These are phyloP conservation scores for Arion vulgaris DNA, from an alignment of 1,140 invertebrate species.

Conservation along the genomic window DNA sequence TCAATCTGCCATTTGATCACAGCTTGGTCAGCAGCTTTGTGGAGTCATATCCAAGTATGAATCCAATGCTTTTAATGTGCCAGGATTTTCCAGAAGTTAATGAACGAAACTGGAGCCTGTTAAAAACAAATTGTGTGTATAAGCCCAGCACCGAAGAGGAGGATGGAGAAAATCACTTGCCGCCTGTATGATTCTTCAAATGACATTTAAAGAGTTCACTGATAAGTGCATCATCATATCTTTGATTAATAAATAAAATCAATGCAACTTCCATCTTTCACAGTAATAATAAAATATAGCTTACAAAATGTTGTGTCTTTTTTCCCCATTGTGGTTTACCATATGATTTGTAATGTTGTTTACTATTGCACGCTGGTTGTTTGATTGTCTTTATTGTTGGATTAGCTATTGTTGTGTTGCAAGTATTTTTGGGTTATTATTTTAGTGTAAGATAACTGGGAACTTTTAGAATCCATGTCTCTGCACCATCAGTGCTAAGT, in stretches of 20 bases:
- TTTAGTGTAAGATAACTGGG: too few species aligned
- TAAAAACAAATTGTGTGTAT: background rate
- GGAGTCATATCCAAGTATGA: conserved; percentile 47
- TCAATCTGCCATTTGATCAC: conserved; percentile 61
- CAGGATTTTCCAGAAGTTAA: conserved; percentile 3
- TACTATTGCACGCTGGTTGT: background rate
- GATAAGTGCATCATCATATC: background rate
- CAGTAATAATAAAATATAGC: background rate
- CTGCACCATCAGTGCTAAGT: too few species aligned
- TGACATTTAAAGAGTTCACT: background rate
- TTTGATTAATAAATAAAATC: background rate
- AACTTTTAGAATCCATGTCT: too few species aligned
- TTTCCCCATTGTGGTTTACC: background rate
- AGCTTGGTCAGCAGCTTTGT: conserved; percentile 63
- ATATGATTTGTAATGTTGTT: background rate
- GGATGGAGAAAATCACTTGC: conserved; percentile 8
- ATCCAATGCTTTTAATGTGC: conserved; percentile 4
- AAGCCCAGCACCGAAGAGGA: background rate
- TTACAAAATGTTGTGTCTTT: background rate
- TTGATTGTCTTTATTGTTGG: too few species aligned
- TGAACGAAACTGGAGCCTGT: conserved; percentile 27
- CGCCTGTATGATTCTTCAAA: background rate
- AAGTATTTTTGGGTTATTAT: too few species aligned
- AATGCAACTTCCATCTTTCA: background rate
- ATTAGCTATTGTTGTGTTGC: too few species aligned